These are phyloP conservation scores for Cuniculus paca DNA, from an alignment of 2,797 vertebrate genomes.

Conservation along the genomic window DNA sequence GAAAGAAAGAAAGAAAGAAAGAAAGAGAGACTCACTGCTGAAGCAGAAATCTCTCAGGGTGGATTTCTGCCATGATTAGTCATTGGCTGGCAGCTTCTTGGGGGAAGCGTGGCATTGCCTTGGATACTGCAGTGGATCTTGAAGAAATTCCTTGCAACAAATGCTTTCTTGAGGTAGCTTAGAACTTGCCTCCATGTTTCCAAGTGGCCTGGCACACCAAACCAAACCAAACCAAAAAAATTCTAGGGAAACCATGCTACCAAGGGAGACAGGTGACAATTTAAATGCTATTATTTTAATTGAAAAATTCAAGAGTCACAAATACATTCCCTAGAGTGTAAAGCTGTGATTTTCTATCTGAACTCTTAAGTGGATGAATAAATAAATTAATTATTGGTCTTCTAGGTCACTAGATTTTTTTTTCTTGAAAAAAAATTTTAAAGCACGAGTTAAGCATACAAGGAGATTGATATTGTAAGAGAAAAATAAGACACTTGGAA, in stretches of 20 bases:
- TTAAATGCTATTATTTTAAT: background rate
- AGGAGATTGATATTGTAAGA: background rate
- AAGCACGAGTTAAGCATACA: background rate
- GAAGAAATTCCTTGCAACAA: background rate
- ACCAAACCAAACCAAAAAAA: background rate
- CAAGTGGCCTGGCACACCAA: background rate
- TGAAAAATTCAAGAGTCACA: background rate
- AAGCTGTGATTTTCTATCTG: background rate
- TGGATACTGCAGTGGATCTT: background rate
- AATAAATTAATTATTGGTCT: background rate
- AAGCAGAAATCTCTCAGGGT: background rate
- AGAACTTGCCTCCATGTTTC: background rate
- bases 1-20: no score
- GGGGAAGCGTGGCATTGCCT: background rate
- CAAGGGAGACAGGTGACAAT: background rate
- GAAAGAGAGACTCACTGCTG: background rate
- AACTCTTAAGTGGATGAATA: background rate
- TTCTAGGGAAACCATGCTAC: background rate
- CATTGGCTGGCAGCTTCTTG: background rate
- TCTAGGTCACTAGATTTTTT: background rate
- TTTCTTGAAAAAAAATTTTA: background rate
- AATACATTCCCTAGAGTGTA: background rate
- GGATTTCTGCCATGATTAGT: background rate
- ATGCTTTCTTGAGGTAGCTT: background rate
- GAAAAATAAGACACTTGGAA: background rate